Percentiles rank a stretch among this genome's conserved stretches.
Evolutionary conservation across 2,797 vertebrate genomes (phyloP).

Genomic region (Carcharodon carcharias): DNA sequence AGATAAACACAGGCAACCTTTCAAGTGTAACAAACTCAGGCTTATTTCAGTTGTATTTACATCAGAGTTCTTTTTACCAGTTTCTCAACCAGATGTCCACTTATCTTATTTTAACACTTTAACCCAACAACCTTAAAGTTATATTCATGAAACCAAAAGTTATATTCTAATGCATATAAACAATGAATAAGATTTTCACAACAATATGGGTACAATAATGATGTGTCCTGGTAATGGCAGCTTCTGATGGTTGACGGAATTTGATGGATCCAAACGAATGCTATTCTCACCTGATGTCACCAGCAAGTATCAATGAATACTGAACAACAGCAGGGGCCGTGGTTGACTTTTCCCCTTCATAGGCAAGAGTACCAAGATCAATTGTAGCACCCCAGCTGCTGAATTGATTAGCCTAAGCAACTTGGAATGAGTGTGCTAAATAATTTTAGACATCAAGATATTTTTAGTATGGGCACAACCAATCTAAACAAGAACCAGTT

Average conservation of each 20-base stretch:
- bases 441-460: neutral
- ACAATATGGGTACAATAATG: neutral
- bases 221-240: neutral
- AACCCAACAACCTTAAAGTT: neutral
- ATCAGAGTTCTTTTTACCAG: neutral
- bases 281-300: neutral
- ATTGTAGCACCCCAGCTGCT: neutral
- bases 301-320: neutral
- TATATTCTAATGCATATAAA: neutral
- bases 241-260: neutral
- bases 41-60: neutral
- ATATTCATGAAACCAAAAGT: neutral
- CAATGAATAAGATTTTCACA: too few species aligned
- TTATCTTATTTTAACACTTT: neutral
- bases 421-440: neutral
- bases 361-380: neutral
- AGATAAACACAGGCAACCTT: neutral
- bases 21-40: neutral
- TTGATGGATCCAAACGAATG: neutral
- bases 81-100: too few species aligned
- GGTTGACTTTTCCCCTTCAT: neutral
- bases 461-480: neutral
- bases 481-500: neutral
- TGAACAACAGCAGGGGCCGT: neutral
- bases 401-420: neutral